Evolutionary conservation across 2,797 vertebrate species (phyloP).

Genomic region (Telmatherina bonti): DNA sequence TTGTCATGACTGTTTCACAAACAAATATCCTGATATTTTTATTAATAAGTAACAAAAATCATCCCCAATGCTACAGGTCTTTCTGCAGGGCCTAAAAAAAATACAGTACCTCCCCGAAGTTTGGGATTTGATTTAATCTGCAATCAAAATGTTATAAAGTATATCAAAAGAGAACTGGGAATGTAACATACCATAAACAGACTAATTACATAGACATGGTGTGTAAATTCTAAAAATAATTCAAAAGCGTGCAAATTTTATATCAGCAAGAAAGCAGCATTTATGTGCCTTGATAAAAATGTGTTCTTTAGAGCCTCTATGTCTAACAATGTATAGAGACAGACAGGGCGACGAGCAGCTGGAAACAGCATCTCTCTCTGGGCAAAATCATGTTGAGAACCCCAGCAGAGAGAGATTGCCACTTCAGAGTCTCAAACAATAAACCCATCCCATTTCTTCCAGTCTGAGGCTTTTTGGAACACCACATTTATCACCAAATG

Average conservation of each 20-base stretch:
- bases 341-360: slow-evolving; percentile 59
- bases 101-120: slow-evolving; percentile 18
- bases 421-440: slow-evolving; percentile 50
- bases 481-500: slow-evolving; percentile 77
- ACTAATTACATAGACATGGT: neutral
- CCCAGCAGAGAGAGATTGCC: slow-evolving; percentile 56
- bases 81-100: slow-evolving; percentile 6
- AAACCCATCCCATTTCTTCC: slow-evolving; percentile 51
- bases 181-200: neutral
- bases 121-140: neutral
- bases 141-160: neutral
- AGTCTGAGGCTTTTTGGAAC: slow-evolving; percentile 50
- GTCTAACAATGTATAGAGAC: slow-evolving; percentile 56
- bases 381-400: slow-evolving; percentile 43
- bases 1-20: too few species aligned
- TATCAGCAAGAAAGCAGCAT: slow-evolving; percentile 15
- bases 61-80: neutral
- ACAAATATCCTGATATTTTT: neutral
- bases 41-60: neutral
- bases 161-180: neutral
- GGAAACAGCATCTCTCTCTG: slow-evolving; percentile 58
- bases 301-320: slow-evolving; percentile 29
- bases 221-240: neutral
- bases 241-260: neutral
- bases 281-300: slow-evolving; percentile 21